Evolutionary conservation across 2,888 invertebrate species (phyloP).

Genomic region (Polydrusus tereticollis): DNA sequence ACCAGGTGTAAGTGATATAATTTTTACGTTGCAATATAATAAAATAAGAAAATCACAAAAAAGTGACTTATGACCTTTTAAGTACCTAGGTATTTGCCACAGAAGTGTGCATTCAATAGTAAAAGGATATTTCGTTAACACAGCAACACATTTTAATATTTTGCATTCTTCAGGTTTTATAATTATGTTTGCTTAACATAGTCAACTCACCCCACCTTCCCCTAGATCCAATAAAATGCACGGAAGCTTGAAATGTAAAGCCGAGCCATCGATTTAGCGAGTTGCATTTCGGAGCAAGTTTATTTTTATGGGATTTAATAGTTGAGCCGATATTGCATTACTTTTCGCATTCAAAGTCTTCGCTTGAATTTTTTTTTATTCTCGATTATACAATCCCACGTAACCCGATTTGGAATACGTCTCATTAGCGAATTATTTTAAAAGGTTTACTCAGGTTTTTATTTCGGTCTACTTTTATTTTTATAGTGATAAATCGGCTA

Average conservation of each 20-base stretch:
- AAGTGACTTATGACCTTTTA: too few relatives aligned
- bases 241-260: background rate
- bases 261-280: background rate
- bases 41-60: too few relatives aligned
- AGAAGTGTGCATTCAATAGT: too few relatives aligned
- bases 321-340: background rate
- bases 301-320: background rate
- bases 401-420: constrained; percentile 7
- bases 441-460: constrained; percentile 25
- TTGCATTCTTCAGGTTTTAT: too few relatives aligned
- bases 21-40: too few relatives aligned
- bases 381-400: background rate
- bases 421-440: constrained; percentile 27
- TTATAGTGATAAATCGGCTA: constrained; percentile 11
- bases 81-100: too few relatives aligned
- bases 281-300: constrained; percentile 4
- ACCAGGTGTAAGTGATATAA: too few relatives aligned
- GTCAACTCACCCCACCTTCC: too few relatives aligned
- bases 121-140: too few relatives aligned
- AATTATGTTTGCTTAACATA: too few relatives aligned
- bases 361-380: background rate
- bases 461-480: constrained; percentile 32
- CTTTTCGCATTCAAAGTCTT: background rate
- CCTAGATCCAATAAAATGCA: constrained; percentile 8
- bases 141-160: too few relatives aligned